phyloP scores from a whole-genome alignment of 2,888 invertebrate species.

The Eudasyphora cyanicolor region DNA sequence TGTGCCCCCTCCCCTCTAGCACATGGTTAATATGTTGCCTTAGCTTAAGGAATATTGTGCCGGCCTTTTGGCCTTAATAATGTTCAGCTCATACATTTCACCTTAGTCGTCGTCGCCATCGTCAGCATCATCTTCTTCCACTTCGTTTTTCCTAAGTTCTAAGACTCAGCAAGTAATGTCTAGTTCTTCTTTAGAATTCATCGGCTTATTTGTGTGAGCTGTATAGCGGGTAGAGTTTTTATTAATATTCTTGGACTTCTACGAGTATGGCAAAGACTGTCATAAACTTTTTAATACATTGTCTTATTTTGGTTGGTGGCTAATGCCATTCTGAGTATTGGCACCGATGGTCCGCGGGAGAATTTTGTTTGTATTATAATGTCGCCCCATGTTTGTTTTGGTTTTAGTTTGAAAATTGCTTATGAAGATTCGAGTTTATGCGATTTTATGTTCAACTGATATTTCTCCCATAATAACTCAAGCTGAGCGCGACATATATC shows the following conservation, averaged over 20 bases:
- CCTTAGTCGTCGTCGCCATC: not conserved
- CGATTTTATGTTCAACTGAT: conserved; percentile 54
- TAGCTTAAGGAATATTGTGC: conserved; percentile 47
- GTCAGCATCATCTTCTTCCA: not conserved
- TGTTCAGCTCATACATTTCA: conserved; percentile 55
- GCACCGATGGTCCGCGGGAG: not conserved
- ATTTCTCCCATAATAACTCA: conserved; percentile 60
- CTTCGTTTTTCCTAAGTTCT: not conserved
- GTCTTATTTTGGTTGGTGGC: conserved; percentile 7
- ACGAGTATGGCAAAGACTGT: conserved; percentile 40
- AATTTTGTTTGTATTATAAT: too few relatives aligned
- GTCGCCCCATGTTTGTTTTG: not conserved
- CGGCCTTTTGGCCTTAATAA: conserved; percentile 66
- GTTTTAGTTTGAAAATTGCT: conserved; percentile 50
- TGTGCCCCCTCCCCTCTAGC: not conserved
- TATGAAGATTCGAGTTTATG: conserved; percentile 58
- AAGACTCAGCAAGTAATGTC: conserved; percentile 1
- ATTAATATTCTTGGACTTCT: not conserved
- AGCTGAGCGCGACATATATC: conserved; percentile 64
- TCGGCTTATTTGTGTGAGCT: conserved; percentile 26
- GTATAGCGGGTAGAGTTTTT: not conserved
- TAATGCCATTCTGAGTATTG: conserved; percentile 21
- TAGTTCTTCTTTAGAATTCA: conserved; percentile 47
- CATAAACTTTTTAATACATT: conserved; percentile 58
- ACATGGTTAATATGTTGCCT: conserved; percentile 30